Conservation (phyloP, 2,113 vertebrate genomes). For the Cacatua alba region DNA sequence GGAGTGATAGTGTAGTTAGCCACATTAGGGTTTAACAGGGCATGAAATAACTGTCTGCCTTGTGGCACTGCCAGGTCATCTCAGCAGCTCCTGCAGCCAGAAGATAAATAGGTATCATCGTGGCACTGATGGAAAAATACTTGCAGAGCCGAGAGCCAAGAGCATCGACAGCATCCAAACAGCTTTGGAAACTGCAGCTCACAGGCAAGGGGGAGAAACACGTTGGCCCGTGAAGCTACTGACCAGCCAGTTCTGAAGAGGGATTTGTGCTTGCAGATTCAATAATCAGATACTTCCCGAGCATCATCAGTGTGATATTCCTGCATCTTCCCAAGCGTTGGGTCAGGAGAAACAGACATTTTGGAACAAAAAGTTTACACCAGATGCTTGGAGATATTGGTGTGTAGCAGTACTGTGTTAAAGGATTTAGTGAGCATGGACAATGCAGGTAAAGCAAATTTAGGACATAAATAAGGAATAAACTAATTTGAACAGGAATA, state of each 20-base stretch:
- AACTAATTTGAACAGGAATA: neutral
- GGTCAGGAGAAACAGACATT: neutral
- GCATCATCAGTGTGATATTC: neutral
- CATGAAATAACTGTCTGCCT: constrained; percentile 93
- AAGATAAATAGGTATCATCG: constrained; percentile 83
- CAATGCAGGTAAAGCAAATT: neutral
- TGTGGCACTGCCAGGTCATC: constrained; percentile 85
- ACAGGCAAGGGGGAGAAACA: neutral
- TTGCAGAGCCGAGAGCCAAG: constrained; percentile 25
- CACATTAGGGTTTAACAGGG: constrained; percentile 92
- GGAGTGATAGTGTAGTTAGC: constrained; percentile 78
- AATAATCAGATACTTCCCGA: neutral
- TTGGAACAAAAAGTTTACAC: neutral
- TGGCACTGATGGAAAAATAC: constrained; percentile 50
- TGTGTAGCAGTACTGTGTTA: neutral
- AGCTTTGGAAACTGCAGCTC: constrained; percentile 1
- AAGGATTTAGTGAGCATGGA: neutral
- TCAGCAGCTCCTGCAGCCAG: constrained; percentile 81
- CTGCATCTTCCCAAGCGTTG: neutral
- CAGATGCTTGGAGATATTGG: neutral
- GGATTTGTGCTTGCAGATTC: neutral
- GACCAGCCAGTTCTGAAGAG: neutral
- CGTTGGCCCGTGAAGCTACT: neutral
- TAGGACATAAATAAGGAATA: neutral
- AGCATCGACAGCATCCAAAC: constrained; percentile 8